Evolutionary conservation across 2,888 invertebrate genomes (phyloP).

Genomic region (Belgica antarctica): DNA sequence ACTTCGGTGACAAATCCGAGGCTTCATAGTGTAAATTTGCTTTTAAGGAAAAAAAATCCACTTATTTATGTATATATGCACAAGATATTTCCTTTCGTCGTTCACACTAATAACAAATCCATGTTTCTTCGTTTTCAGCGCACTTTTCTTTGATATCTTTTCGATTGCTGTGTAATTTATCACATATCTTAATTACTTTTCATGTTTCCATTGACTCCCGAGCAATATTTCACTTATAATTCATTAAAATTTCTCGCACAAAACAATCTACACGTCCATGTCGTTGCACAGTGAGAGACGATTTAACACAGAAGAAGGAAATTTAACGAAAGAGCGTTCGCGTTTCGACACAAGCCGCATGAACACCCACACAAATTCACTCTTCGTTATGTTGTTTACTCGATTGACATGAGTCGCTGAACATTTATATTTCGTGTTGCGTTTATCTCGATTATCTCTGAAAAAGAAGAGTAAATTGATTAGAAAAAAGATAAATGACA

Average conservation of each 20-base stretch:
- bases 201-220: background rate
- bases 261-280: conserved; percentile 19
- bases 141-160: background rate
- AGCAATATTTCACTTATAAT: conserved; percentile 13
- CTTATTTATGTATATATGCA: conserved; percentile 14
- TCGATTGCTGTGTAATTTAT: conserved; percentile 2
- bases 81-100: conserved; percentile 14
- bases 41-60: conserved; percentile 1
- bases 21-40: conserved; percentile 31
- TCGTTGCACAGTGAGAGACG: conserved; percentile 16
- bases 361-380: background rate
- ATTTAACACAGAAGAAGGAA: background rate
- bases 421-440: background rate
- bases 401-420: background rate
- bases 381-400: conserved; percentile 25
- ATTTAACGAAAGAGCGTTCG: conserved; percentile 25
- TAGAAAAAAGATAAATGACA: conserved; percentile 7
- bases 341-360: conserved; percentile 13
- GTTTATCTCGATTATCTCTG: background rate
- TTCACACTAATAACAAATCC: conserved; percentile 20
- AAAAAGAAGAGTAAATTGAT: background rate
- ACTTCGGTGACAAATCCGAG: conserved; percentile 30
- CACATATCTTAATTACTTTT: background rate
- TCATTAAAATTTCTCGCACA: background rate
- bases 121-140: conserved; percentile 2